Conservation (phyloP, 2,888 invertebrate genomes). For the Platerodrilus igneus region DNA sequence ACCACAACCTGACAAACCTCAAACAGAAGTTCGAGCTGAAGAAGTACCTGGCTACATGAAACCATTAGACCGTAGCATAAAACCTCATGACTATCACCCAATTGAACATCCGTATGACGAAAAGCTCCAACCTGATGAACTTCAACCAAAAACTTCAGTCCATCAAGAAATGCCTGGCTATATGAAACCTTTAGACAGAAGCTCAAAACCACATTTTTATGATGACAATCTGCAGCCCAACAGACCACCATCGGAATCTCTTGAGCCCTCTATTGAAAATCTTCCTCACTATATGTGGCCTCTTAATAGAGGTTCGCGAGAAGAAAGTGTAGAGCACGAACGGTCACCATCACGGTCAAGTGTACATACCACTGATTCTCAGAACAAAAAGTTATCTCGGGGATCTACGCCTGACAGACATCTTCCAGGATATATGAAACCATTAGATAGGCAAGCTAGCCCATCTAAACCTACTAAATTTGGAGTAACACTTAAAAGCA, state of each 20-base stretch:
- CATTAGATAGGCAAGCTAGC: slow-evolving; percentile 35
- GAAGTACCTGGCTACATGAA: no score
- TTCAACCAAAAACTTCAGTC: no score
- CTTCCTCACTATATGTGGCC: slow-evolving; percentile 28
- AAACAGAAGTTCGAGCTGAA: no score
- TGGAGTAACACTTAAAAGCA: slow-evolving; percentile 61
- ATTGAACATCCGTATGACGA: no score
- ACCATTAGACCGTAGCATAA: no score
- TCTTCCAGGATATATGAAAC: slow-evolving; percentile 42
- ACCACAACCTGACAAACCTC: no score
- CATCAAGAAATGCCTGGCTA: slow-evolving; percentile 41
- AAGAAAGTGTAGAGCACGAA: slow-evolving; percentile 2
- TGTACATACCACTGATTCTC: slow-evolving; percentile 20
- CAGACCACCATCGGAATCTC: slow-evolving; percentile 8
- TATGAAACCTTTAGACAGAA: slow-evolving; percentile 40
- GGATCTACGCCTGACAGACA: slow-evolving; percentile 27
- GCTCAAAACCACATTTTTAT: slow-evolving; percentile 30
- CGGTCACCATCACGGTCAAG: slow-evolving; percentile 4
- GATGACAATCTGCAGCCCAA: slow-evolving; percentile 20
- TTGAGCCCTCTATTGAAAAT: slow-evolving; percentile 14
- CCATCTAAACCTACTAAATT: slow-evolving; percentile 54
- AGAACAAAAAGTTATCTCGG: slow-evolving; percentile 13
- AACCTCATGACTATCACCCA: no score
- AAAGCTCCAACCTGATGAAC: slow-evolving; percentile 9
- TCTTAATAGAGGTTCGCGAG: slow-evolving; percentile 9